Evolutionary conservation across 92 coral and sea anemone species (phyloP), one percentile per base, ranked within the genome.

Genomic region (Porites lobata): DNA sequence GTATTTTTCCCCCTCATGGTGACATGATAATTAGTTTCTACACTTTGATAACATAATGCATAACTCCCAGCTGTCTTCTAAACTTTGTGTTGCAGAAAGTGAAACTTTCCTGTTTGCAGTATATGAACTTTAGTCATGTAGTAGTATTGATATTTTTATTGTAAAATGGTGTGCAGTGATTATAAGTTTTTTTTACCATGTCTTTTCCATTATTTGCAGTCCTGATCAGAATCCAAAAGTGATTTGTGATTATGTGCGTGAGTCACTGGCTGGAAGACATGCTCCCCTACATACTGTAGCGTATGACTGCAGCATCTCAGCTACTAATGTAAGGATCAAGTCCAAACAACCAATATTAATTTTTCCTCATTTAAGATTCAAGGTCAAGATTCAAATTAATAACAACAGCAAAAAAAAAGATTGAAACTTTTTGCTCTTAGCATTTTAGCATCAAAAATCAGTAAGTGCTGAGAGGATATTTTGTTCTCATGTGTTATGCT

Each of bases 271-370:
- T 20, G 99, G 99, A 5, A 87, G 99, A 52, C 59, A 80, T 54
- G 96, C 96, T 32, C 99, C 98, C 6, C 91, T 98, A 14, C 99
- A 98, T 66, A 98, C 99, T 68, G 98, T 98, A 72, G 99, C 98
- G 2, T 98, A 98, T 85, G 98, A 96, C 87, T 96, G 99, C 87
- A 92, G 97, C 71, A 93, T 94, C 38, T 92, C 98, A 51, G 93
- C 93, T 26, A 96, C 96, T 72, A 96, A 96, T 87, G 99, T 96
- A 88, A 97, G 99, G 85, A 64, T 51, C 9, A 13, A 18, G 13
- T 65, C 24, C 12, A n/a, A 65, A 65, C 6, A 43, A 19, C 11
- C 26, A 17, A 21, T 65, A 10, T 15, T 7, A 38, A 38, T 38
- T 38, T 64, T 64, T n/a, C 17, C 8, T 18, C 68, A 14, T 63